Percentiles rank a stretch among this genome's conserved stretches.
phyloP scores from a whole-genome alignment of 2,797 vertebrate species.

The Xenops minutus region DNA sequence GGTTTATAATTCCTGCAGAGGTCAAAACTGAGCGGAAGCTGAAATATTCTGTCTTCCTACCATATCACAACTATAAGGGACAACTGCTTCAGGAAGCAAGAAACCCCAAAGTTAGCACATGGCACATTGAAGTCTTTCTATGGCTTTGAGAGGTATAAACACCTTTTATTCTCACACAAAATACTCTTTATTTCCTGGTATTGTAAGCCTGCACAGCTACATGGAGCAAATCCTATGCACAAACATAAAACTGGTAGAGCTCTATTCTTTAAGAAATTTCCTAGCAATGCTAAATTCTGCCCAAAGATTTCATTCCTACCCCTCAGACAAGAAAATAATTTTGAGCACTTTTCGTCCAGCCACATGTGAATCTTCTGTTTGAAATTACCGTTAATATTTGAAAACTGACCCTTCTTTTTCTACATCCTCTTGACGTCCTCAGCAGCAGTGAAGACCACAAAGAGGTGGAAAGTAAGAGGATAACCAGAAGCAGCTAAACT shows the following conservation, averaged over 20 bases:
- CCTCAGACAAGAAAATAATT: background rate
- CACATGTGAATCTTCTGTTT: background rate
- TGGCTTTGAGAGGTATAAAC: background rate
- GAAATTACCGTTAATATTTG: background rate
- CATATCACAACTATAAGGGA: background rate
- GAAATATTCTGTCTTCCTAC: background rate
- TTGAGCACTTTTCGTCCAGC: background rate
- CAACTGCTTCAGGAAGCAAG: background rate
- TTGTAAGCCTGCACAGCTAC: background rate
- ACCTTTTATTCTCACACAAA: background rate
- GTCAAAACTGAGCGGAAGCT: background rate
- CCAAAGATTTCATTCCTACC: background rate
- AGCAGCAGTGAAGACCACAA: background rate
- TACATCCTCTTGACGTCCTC: background rate
- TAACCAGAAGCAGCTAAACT: constrained; percentile 1
- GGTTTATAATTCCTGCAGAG: background rate
- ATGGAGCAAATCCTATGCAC: background rate
- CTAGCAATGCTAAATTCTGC: background rate
- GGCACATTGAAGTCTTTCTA: background rate
- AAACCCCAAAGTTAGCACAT: background rate
- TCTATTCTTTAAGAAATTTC: background rate
- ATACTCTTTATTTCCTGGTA: background rate
- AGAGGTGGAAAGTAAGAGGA: background rate
- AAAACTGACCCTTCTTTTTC: background rate
- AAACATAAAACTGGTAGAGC: background rate